phyloP scores from a whole-genome alignment of 2,888 invertebrate species.

The Chloroclysta siterata region DNA sequence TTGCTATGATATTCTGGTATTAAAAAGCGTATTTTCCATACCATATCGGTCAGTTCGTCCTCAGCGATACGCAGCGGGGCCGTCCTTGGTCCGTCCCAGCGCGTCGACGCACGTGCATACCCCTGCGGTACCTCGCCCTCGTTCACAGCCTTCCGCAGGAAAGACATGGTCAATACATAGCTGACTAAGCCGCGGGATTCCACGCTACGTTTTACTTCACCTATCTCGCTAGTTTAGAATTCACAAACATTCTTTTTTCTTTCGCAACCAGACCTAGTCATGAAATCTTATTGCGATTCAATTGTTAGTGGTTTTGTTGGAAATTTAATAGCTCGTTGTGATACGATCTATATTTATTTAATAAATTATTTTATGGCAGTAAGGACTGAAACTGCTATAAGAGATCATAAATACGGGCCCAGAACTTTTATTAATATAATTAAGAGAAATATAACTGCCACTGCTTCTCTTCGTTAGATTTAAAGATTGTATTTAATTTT shows the following conservation, averaged over 20 bases:
- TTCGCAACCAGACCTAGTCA: too few species aligned
- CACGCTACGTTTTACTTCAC: not conserved
- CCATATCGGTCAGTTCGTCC: slow-evolving; percentile 63
- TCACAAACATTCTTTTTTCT: too few species aligned
- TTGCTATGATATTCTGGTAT: not conserved
- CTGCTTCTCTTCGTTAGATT: not conserved
- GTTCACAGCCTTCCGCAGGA: slow-evolving; percentile 67
- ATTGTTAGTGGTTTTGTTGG: too few species aligned
- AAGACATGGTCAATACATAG: slow-evolving; percentile 3
- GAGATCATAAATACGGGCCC: too few species aligned
- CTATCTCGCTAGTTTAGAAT: too few species aligned
- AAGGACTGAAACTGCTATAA: too few species aligned
- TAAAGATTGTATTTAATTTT: not conserved
- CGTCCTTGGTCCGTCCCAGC: slow-evolving; percentile 65
- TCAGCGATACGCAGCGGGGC: slow-evolving; percentile 63
- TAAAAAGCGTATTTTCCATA: slow-evolving; percentile 32
- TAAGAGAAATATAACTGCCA: not conserved
- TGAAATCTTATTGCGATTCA: too few species aligned
- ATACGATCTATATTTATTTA: too few species aligned
- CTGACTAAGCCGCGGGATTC: not conserved
- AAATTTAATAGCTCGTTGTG: too few species aligned
- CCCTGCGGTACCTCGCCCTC: slow-evolving; percentile 57
- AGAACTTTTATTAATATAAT: not conserved
- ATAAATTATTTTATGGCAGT: too few species aligned
- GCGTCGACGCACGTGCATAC: slow-evolving; percentile 50